phyloP scores from a whole-genome alignment of 2,888 invertebrate species.

The Cataglyphis albicans region DNA sequence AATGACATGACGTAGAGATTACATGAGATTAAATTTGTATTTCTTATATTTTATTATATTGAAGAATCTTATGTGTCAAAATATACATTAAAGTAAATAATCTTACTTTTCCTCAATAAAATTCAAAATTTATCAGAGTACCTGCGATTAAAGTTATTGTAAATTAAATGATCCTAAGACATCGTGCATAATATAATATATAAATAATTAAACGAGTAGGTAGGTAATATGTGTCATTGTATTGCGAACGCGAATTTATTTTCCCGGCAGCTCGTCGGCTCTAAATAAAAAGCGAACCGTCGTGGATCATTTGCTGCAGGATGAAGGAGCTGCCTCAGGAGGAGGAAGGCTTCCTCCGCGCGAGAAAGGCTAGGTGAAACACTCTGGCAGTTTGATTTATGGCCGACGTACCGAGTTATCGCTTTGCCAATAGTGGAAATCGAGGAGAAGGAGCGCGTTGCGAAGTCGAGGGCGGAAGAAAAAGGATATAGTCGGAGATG shows the following conservation, averaged over 20 bases:
- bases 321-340: conserved; percentile 70
- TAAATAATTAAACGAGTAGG: background rate
- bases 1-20: background rate
- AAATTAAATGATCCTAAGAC: background rate
- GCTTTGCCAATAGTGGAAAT: conserved; percentile 84
- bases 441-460: conserved; percentile 74
- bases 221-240: conserved; percentile 3
- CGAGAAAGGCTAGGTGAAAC: conserved; percentile 76
- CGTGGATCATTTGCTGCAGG: conserved; percentile 76
- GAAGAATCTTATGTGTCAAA: background rate
- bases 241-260: conserved; percentile 60
- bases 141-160: background rate
- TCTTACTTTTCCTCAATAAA: background rate
- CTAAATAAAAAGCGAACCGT: conserved; percentile 68
- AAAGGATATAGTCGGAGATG: conserved; percentile 72
- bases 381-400: conserved; percentile 84
- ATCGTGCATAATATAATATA: background rate
- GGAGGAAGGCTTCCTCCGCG: conserved; percentile 64
- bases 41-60: background rate
- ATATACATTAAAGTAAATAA: background rate
- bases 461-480: conserved; percentile 74
- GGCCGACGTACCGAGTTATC: conserved; percentile 84
- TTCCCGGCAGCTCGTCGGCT: conserved; percentile 54
- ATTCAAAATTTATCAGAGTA: background rate
- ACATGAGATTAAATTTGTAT: background rate